Conservation (phyloP, 2,113 vertebrate genomes). For the Bettongia penicillata region DNA sequence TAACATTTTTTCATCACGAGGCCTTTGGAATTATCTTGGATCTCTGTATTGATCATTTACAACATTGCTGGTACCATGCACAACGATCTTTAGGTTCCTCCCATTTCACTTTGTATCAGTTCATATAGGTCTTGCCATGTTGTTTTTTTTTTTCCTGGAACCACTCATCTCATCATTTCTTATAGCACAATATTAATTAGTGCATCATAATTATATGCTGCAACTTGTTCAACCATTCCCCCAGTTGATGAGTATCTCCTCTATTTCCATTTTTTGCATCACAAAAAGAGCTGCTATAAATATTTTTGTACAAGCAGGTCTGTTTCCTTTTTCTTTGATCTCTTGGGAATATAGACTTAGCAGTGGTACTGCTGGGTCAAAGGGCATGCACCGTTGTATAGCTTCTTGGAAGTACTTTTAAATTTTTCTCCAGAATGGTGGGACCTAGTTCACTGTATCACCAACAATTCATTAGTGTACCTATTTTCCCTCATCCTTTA, state of each 20-base stretch:
- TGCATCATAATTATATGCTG: background rate
- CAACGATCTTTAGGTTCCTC: background rate
- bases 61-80: background rate
- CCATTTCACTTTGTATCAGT: background rate
- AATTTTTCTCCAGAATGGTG: background rate
- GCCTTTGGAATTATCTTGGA: background rate
- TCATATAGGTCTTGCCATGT: no score
- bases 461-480: background rate
- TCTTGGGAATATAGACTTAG: background rate
- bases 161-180: background rate
- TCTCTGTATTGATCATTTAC: no score
- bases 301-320: background rate
- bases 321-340: background rate
- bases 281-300: background rate
- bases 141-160: background rate
- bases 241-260: background rate
- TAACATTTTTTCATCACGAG: background rate
- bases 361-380: background rate
- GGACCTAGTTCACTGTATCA: background rate
- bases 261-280: background rate
- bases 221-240: background rate
- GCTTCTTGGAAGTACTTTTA: background rate
- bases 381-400: background rate
- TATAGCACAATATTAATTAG: background rate
- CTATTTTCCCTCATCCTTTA: background rate